Evolutionary conservation across 1,140 invertebrate genomes (phyloP), one percentile per base, ranked within the genome.

Genomic region (Listronotus oregonensis): DNA sequence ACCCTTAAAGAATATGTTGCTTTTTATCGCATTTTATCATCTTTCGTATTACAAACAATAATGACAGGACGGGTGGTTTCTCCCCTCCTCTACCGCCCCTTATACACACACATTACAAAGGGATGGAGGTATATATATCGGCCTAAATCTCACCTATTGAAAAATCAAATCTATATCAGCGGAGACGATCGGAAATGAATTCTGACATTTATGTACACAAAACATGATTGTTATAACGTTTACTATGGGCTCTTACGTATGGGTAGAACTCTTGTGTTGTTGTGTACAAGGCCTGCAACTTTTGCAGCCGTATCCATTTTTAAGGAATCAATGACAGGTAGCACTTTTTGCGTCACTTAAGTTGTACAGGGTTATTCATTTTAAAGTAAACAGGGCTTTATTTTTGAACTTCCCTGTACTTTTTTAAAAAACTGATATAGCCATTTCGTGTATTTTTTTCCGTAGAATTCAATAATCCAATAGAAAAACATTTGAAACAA

Each of bases 101-200:
- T 51, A 61, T 49, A 56, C 52, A 56, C 42, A 37, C 42, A 57
- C 10, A 39, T 27, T 39, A 63, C 57, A 63, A 56, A 56, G 52
- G 34, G 40, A 17, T 34, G 60, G 34, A 55, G 52, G 39, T 56
- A 27, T 31, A 56, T 27, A 5, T 69, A 69, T 69, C 67, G 47
- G 51, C 50, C 46, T 42, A 44, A 57, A 69, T 69, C 67, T 69
- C 67, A 67, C 65, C 70, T 67, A 71, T 70, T 71, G 61, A 69
- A 71, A 71, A 71, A 71, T 71, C 68, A 71, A 69, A 71, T 70
- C 65, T 70, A 52, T 71, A 71, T 67, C 71, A 69, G 59, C 59
- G 37, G 58, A 59, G 59, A 54, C 44, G 57, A 71, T 73, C 67
- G 67, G 67, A 71, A 73, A 69, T 71, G 70, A 69, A 47, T 68